Evolutionary conservation across 2,888 invertebrate species (phyloP).

Genomic region (Notocelia uddmanniana): DNA sequence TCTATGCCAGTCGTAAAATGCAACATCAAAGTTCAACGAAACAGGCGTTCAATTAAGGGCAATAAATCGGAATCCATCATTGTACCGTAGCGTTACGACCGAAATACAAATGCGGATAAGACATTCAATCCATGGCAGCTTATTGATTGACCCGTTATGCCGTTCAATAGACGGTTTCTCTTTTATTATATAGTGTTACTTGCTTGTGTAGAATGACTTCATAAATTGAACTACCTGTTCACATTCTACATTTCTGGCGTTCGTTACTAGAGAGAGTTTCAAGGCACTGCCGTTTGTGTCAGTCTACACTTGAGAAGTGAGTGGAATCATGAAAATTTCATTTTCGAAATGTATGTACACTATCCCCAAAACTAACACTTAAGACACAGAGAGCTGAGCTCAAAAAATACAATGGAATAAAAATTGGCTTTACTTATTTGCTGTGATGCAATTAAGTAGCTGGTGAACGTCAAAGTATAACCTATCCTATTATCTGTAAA

Average conservation of each 20-base stretch:
- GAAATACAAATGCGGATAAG: slow-evolving; percentile 25
- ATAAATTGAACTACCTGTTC: slow-evolving; percentile 9
- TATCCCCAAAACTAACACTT: no score
- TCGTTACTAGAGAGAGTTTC: no score
- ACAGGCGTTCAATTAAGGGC: slow-evolving; percentile 38
- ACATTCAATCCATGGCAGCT: slow-evolving; percentile 28
- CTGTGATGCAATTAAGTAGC: no score
- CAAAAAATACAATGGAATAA: no score
- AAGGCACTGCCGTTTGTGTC: no score
- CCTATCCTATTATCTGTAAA: background rate
- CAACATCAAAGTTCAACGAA: slow-evolving; percentile 14
- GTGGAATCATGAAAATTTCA: no score
- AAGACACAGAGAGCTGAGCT: no score
- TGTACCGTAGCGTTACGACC: slow-evolving; percentile 39
- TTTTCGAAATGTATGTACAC: no score
- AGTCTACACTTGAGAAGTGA: no score
- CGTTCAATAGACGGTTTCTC: slow-evolving; percentile 29
- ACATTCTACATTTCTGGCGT: background rate
- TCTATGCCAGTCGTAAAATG: slow-evolving; percentile 6
- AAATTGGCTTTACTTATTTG: no score
- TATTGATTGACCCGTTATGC: slow-evolving; percentile 40
- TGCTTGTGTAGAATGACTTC: slow-evolving; percentile 24
- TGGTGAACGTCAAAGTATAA: no score
- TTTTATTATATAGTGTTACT: slow-evolving; percentile 28
- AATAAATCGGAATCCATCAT: slow-evolving; percentile 35